These are phyloP conservation scores for Stylophora pistillata DNA, from an alignment of 64 coral and sea anemone species.

Conservation along the genomic window DNA sequence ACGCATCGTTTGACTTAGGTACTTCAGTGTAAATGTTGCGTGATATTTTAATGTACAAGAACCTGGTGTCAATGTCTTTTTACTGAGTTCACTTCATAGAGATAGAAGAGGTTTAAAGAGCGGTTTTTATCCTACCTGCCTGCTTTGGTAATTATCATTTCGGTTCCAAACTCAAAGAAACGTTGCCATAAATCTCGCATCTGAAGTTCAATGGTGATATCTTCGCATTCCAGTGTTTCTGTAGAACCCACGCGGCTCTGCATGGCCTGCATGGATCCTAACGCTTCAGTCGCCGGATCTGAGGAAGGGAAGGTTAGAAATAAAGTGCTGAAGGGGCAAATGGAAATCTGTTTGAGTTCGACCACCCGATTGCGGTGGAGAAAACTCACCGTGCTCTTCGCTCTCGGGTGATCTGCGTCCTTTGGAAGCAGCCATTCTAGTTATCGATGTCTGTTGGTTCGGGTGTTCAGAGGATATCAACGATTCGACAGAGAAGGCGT, in stretches of 20 bases:
- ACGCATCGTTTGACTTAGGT: not conserved
- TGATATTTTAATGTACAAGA: not conserved
- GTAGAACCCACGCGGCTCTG: conserved; percentile 73
- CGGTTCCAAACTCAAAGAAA: conserved; percentile 91
- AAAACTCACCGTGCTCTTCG: not conserved
- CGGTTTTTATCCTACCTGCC: conserved; percentile 83
- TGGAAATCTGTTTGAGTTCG: conserved; percentile 22
- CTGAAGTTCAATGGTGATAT: conserved; percentile 81
- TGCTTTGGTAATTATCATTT: conserved; percentile 99
- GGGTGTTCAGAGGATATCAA: conserved; percentile 73
- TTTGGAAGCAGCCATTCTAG: conserved; percentile 23
- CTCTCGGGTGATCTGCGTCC: not conserved
- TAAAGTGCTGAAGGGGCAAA: not conserved
- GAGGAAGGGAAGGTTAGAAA: not conserved
- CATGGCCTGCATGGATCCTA: conserved; percentile 97
- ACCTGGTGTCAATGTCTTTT: conserved; percentile 14
- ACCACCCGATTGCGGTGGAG: not conserved
- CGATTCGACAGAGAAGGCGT: conserved; percentile 96
- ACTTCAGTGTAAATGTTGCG: not conserved
- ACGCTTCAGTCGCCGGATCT: conserved; percentile 78
- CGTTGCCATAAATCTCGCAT: conserved; percentile 97
- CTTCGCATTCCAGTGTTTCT: conserved; percentile 59
- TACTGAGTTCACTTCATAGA: not conserved
- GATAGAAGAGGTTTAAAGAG: conserved; percentile 30
- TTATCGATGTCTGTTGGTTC: conserved; percentile 16